Percentiles rank a stretch among this genome's conserved stretches.
These are phyloP conservation scores for Riparia riparia DNA, from an alignment of 2,113 vertebrate genomes.

Conservation along the genomic window DNA sequence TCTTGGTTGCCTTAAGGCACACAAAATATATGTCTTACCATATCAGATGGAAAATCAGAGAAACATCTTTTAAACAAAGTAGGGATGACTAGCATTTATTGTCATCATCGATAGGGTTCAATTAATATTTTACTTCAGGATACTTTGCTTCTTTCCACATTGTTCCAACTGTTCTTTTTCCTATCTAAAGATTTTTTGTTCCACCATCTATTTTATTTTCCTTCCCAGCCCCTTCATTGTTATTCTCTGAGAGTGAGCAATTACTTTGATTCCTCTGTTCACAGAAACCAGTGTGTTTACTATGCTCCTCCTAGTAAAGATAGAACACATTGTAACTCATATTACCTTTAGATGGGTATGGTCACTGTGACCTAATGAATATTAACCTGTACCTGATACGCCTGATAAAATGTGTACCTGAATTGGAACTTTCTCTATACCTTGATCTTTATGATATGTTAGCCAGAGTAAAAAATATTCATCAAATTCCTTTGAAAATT, in stretches of 20 bases:
- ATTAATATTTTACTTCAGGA: not conserved
- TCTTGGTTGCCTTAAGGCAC: not conserved
- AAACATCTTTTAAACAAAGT: not conserved
- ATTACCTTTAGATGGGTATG: not conserved
- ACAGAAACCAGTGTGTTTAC: not conserved
- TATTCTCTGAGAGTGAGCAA: not conserved
- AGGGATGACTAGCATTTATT: not conserved
- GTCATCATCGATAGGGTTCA: not conserved
- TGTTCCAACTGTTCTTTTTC: not conserved
- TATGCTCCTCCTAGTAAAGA: not conserved
- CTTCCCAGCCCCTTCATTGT: not conserved
- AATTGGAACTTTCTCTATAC: not conserved
- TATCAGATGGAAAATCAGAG: not conserved
- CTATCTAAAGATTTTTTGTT: not conserved
- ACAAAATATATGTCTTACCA: not conserved
- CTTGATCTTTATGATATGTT: accelerated
- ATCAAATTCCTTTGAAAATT: not conserved
- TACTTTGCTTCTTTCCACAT: not conserved
- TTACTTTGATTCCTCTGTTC: not conserved
- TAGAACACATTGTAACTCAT: not conserved
- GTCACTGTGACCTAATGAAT: not conserved
- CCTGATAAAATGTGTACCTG: not conserved
- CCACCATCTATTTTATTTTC: not conserved
- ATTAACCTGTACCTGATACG: not conserved
- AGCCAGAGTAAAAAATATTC: not conserved